These are phyloP conservation scores for Hemistola chrysoprasaria DNA, from an alignment of 2,888 invertebrate species.

Conservation along the genomic window DNA sequence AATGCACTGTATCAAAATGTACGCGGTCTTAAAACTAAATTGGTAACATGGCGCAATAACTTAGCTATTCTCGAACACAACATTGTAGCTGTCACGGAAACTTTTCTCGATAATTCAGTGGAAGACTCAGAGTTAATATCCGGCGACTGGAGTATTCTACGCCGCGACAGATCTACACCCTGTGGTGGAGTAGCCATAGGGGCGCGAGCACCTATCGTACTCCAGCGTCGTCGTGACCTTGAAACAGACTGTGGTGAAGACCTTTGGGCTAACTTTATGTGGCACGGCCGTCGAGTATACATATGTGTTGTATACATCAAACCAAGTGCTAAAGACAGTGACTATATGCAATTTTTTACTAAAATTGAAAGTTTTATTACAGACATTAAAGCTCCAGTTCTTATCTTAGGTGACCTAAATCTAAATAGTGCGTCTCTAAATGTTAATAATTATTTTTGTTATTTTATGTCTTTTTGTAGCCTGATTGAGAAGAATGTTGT, in stretches of 20 bases:
- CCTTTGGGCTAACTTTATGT: slow-evolving; percentile 3
- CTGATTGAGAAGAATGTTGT: slow-evolving; percentile 1
- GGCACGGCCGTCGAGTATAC: slow-evolving; percentile 1
- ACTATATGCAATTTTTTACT: slow-evolving; percentile 3
- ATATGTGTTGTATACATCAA: slow-evolving; percentile 2
- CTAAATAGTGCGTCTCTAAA: slow-evolving; percentile 7
- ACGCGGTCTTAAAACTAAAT: too few relatives aligned
- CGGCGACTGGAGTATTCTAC: too few relatives aligned
- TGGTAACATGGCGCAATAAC: too few relatives aligned
- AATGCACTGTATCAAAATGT: too few relatives aligned
- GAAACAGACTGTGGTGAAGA: slow-evolving; percentile 4
- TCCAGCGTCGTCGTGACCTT: too few relatives aligned
- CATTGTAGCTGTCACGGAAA: too few relatives aligned
- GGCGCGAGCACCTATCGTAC: too few relatives aligned
- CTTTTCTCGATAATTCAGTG: too few relatives aligned
- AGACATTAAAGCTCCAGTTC: background rate
- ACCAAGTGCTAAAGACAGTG: slow-evolving; percentile 1
- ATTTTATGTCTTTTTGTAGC: slow-evolving; percentile 7
- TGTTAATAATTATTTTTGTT: slow-evolving; percentile 9
- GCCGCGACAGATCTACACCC: too few relatives aligned
- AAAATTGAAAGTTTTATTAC: slow-evolving; percentile 5
- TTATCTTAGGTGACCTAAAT: slow-evolving; percentile 6
- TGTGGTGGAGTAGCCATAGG: too few relatives aligned
- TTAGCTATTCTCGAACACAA: too few relatives aligned
- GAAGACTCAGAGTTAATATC: too few relatives aligned